phyloP scores from a whole-genome alignment of 2,888 invertebrate genomes.

The Euzophera pinguis region DNA sequence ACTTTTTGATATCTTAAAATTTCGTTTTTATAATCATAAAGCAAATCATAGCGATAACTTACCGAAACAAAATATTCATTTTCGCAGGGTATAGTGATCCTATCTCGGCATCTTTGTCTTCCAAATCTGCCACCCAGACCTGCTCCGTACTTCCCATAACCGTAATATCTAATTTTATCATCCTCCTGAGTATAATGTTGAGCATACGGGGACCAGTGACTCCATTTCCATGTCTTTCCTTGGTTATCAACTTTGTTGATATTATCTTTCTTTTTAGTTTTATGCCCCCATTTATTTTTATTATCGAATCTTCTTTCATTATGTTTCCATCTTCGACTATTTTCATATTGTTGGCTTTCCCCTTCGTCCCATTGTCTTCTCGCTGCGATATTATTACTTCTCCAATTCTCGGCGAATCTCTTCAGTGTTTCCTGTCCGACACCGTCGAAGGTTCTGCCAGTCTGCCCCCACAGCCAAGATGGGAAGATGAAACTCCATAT shows the following conservation, averaged over 20 bases:
- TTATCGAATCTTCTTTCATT: neutral
- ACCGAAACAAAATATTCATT: conserved; percentile 90
- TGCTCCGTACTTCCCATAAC: conserved; percentile 59
- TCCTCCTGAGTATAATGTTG: conserved; percentile 50
- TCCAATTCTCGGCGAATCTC: neutral
- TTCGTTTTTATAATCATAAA: no score
- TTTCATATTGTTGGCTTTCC: neutral
- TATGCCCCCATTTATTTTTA: neutral
- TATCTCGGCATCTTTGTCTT: conserved; percentile 82
- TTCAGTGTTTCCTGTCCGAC: conserved; percentile 2
- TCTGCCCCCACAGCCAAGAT: conserved; percentile 67
- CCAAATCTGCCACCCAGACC: conserved; percentile 47
- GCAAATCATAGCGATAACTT: conserved; percentile 31
- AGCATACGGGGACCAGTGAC: conserved; percentile 65
- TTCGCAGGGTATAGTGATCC: conserved; percentile 90
- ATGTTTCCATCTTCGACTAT: neutral
- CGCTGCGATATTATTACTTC: neutral
- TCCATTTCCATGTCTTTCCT: conserved; percentile 21
- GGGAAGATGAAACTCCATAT: conserved; percentile 69
- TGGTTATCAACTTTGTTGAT: conserved; percentile 15
- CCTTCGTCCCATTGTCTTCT: neutral
- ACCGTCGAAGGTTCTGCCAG: conserved; percentile 15
- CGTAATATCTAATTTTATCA: conserved; percentile 53
- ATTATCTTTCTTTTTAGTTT: neutral
- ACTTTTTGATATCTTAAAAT: no score